These are phyloP conservation scores for Globodera ellingtonae DNA, from an alignment of 1,140 invertebrate genomes.

Conservation along the genomic window DNA sequence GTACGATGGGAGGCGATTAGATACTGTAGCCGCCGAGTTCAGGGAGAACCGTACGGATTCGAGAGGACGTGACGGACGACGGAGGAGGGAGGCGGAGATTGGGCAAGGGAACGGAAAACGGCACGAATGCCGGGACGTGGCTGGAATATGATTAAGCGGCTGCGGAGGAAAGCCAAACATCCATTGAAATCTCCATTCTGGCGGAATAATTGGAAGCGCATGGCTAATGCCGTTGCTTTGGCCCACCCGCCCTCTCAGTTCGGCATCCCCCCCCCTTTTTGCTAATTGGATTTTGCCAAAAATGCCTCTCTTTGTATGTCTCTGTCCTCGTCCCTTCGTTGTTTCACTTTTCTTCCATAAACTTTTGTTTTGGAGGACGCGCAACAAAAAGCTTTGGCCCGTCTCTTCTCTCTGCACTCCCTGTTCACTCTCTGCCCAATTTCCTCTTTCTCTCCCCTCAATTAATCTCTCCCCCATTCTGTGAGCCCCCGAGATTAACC, in stretches of 20 bases:
- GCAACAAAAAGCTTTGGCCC: background rate
- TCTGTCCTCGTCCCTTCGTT: background rate
- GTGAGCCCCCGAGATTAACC: background rate
- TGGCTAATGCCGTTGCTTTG: background rate
- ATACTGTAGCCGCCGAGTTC: background rate
- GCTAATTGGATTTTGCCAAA: constrained; percentile 11
- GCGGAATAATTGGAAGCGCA: constrained; percentile 4
- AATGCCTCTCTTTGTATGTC: background rate
- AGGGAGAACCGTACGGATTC: background rate
- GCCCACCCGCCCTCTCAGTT: background rate
- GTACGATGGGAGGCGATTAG: background rate
- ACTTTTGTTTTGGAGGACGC: background rate
- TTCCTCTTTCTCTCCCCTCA: background rate
- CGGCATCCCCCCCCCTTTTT: background rate
- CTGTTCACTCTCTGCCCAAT: background rate
- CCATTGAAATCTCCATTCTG: background rate
- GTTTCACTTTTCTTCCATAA: background rate
- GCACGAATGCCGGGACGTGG: background rate
- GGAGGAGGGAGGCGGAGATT: background rate
- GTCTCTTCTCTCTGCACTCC: background rate
- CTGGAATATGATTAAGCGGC: background rate
- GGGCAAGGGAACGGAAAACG: background rate
- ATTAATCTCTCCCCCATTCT: background rate
- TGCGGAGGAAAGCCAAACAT: background rate
- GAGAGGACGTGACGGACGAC: background rate